A percentile compares a stretch with the other conserved stretches of the same genome.
Evolutionary conservation across 2,797 vertebrate genomes (phyloP).

Genomic region (Rallus crepitans): DNA sequence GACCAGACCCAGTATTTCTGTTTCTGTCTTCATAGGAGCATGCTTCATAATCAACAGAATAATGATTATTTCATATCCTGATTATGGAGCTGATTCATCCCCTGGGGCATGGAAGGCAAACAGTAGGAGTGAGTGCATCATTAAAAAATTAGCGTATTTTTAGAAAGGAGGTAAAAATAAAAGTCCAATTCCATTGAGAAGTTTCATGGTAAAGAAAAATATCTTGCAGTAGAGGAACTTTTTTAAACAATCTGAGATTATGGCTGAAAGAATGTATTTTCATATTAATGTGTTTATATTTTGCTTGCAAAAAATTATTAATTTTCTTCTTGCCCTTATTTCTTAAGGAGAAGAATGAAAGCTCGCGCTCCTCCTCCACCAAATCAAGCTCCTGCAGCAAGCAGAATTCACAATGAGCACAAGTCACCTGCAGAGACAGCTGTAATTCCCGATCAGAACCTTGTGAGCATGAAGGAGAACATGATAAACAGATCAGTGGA

Average conservation of each 20-base stretch:
- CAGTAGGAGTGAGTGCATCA: not conserved
- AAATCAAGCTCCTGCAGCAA: conserved; percentile 77
- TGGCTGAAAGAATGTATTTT: not conserved
- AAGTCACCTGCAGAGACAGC: conserved; percentile 70
- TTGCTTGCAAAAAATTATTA: not conserved
- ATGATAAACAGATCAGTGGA: conserved; percentile 80
- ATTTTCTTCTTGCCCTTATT: not conserved
- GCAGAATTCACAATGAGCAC: conserved; percentile 77
- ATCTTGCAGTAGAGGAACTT: not conserved
- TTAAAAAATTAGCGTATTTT: not conserved
- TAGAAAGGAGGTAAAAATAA: conserved; percentile 29
- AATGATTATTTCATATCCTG: conserved; percentile 23
- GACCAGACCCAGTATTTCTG: conserved; percentile 4
- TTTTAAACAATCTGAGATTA: not conserved
- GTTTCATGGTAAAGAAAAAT: not conserved
- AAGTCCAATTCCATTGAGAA: not conserved
- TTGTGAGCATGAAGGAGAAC: conserved; percentile 85
- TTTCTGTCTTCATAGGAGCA: not conserved
- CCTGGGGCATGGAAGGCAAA: not conserved
- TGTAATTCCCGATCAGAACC: conserved; percentile 66
- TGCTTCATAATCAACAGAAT: not conserved
- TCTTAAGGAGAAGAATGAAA: conserved; percentile 89
- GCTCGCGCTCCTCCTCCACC: conserved; percentile 86
- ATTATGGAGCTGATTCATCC: conserved; percentile 35
- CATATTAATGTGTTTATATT: not conserved